Evolutionary conservation across 2,888 invertebrate genomes (phyloP).

Genomic region (Cybosia mesomella): DNA sequence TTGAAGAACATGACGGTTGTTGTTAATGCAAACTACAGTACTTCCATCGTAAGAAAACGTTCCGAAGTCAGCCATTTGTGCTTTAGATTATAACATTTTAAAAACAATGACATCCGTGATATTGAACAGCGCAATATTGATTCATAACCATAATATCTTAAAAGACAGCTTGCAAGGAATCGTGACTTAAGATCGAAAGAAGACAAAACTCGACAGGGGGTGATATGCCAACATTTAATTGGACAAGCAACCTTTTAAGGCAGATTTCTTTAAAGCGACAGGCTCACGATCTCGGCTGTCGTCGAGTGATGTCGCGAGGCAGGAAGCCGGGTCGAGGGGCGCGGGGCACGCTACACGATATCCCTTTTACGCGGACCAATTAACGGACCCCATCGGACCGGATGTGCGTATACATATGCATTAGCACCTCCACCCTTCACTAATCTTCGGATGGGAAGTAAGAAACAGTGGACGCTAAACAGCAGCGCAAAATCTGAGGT

Average conservation of each 20-base stretch:
- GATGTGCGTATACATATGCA: constrained; percentile 81
- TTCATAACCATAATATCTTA: constrained; percentile 39
- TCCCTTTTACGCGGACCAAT: constrained; percentile 86
- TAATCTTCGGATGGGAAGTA: constrained; percentile 76
- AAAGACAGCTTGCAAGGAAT: constrained; percentile 47
- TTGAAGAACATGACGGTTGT: constrained; percentile 47
- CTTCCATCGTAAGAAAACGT: constrained; percentile 39
- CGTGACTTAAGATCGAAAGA: constrained; percentile 60
- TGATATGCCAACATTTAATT: constrained; percentile 64
- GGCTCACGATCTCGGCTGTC: constrained; percentile 67
- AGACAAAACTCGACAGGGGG: constrained; percentile 62
- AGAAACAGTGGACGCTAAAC: constrained; percentile 66
- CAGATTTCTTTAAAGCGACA: constrained; percentile 62
- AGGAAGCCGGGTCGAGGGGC: constrained; percentile 73
- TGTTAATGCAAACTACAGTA: constrained; percentile 51
- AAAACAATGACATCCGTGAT: constrained; percentile 46
- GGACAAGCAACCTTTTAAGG: constrained; percentile 65
- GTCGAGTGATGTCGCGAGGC: constrained; percentile 65
- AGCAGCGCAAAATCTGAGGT: constrained; percentile 60
- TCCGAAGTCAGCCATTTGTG: constrained; percentile 40
- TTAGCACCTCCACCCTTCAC: constrained; percentile 84
- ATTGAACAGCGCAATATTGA: constrained; percentile 39
- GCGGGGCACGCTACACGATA: constrained; percentile 80
- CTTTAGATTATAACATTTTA: constrained; percentile 46
- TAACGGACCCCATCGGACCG: constrained; percentile 84